These are phyloP conservation scores for Eurytoma adleriae DNA, from an alignment of 2,888 invertebrate species.

Conservation along the genomic window DNA sequence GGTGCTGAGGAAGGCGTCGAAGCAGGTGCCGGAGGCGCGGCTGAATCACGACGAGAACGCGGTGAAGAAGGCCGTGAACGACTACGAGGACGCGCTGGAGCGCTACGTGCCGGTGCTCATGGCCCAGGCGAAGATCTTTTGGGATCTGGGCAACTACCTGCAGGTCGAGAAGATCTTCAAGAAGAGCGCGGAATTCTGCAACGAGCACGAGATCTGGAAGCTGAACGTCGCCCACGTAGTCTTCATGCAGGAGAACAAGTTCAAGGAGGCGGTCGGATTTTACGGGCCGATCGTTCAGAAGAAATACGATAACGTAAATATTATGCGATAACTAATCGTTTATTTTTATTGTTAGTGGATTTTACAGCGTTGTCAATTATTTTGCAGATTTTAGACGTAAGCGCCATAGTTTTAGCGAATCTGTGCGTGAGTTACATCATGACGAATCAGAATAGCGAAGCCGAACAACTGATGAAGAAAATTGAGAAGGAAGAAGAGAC, in stretches of 20 bases:
- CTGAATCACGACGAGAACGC: slow-evolving; percentile 92
- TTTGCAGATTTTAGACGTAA: slow-evolving; percentile 90
- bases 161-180: slow-evolving; percentile 98
- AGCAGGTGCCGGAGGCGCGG: slow-evolving; percentile 95
- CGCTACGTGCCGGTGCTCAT: slow-evolving; percentile 98
- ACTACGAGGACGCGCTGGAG: slow-evolving; percentile 93
- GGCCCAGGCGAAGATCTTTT: slow-evolving; percentile 99
- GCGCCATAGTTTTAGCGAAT: slow-evolving; percentile 98
- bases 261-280: slow-evolving; percentile 97
- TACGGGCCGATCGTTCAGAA: slow-evolving; percentile 98
- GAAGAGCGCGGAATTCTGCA: slow-evolving; percentile 98
- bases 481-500: slow-evolving; percentile 99
- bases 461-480: slow-evolving; percentile 98
- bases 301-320: slow-evolving; percentile 88
- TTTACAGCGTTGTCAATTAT: neutral
- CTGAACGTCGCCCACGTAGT: slow-evolving; percentile 98
- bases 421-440: slow-evolving; percentile 99
- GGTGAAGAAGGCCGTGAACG: slow-evolving; percentile 92
- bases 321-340: no score
- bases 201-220: slow-evolving; percentile 97
- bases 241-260: slow-evolving; percentile 99
- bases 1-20: slow-evolving; percentile 91
- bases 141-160: slow-evolving; percentile 96
- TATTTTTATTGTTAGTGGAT: slow-evolving; percentile 1
- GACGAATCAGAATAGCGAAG: slow-evolving; percentile 99